Evolutionary conservation across 2,888 invertebrate genomes (phyloP).

Genomic region (Branchellion lobata): DNA sequence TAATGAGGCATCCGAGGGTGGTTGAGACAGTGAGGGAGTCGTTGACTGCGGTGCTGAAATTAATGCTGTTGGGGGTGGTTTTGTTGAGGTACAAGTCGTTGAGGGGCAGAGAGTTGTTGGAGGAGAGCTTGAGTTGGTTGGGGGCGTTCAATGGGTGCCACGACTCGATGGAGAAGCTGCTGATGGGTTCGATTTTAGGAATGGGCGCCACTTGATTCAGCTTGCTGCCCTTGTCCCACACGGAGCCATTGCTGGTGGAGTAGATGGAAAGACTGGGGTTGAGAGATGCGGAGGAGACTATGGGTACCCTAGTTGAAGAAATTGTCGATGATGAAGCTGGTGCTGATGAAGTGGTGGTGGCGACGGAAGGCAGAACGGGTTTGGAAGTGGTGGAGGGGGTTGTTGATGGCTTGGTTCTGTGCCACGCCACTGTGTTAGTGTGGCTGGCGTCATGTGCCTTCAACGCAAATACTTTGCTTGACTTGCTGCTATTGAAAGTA

Average conservation of each 20-base stretch:
- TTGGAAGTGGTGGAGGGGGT: too few relatives aligned
- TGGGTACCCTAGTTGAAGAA: slow-evolving; percentile 37
- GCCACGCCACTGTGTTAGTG: too few relatives aligned
- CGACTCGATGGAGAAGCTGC: slow-evolving; percentile 44
- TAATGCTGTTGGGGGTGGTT: neutral
- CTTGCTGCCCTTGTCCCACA: slow-evolving; percentile 28
- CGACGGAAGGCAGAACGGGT: too few relatives aligned
- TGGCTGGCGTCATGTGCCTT: too few relatives aligned
- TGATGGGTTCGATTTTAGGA: slow-evolving; percentile 26
- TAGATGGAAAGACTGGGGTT: slow-evolving; percentile 8
- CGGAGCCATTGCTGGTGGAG: neutral
- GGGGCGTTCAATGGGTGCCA: slow-evolving; percentile 45
- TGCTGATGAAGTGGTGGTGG: slow-evolving; percentile 3
- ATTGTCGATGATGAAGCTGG: slow-evolving; percentile 11
- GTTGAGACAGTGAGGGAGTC: slow-evolving; percentile 2
- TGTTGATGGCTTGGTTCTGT: too few relatives aligned
- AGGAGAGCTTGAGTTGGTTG: slow-evolving; percentile 32
- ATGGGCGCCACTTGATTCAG: neutral
- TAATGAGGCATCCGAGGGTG: neutral
- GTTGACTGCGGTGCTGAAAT: neutral
- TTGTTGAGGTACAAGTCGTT: neutral
- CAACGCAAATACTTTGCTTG: too few relatives aligned
- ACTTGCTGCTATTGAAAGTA: too few relatives aligned
- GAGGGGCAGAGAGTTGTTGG: neutral
- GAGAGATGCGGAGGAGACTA: neutral